These are phyloP conservation scores for Pogonocherus hispidulus DNA, from an alignment of 2,888 invertebrate genomes.

Conservation along the genomic window DNA sequence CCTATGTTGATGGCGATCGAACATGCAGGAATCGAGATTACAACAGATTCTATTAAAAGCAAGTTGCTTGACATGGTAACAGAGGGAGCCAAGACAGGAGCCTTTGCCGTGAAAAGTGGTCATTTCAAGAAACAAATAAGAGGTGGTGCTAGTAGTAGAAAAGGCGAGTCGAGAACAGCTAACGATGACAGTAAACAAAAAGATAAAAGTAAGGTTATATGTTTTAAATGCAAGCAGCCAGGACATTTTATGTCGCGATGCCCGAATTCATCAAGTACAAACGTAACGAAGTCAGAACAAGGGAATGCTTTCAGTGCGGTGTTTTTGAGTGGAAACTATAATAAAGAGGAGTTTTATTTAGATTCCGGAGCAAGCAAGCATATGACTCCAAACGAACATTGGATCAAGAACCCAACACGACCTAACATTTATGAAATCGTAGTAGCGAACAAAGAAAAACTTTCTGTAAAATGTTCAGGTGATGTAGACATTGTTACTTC, in stretches of 20 bases:
- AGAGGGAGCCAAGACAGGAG: not conserved
- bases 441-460: conserved; percentile 1
- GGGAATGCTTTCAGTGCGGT: conserved; percentile 30
- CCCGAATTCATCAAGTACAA: not conserved
- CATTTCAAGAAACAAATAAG: too few relatives aligned
- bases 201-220: not conserved
- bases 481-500: not conserved
- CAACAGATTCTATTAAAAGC: conserved; percentile 52
- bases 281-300: not conserved
- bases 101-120: not conserved
- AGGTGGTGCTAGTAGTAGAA: too few relatives aligned
- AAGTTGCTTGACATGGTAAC: conserved; percentile 41
- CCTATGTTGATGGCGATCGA: conserved; percentile 54
- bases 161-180: not conserved
- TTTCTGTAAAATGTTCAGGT: not conserved
- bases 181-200: not conserved
- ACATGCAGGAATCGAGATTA: conserved; percentile 49
- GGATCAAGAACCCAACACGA: conserved; percentile 7
- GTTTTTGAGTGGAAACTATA: conserved; percentile 33
- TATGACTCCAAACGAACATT: conserved; percentile 37
- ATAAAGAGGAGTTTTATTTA: conserved; percentile 51
- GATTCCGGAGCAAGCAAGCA: conserved; percentile 54
- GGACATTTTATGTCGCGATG: conserved; percentile 40
- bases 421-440: not conserved
- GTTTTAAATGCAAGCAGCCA: conserved; percentile 7